Evolutionary conservation across 2,888 invertebrate species (phyloP).

Genomic region (Leucophenga montana): DNA sequence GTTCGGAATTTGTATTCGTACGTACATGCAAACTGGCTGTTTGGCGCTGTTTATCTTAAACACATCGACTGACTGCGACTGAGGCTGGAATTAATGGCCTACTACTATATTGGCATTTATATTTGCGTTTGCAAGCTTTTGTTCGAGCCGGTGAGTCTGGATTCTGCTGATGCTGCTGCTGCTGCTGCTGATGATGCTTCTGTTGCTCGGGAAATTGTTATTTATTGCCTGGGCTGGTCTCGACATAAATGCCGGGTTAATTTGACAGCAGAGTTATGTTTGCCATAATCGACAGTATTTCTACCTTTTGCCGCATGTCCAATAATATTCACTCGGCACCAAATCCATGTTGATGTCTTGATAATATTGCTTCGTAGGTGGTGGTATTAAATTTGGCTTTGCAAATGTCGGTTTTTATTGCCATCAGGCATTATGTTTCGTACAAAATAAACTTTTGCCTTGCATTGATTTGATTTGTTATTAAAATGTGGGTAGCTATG

Average conservation of each 20-base stretch:
- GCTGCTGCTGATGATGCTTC: neutral
- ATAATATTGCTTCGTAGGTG: neutral
- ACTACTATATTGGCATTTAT: no score
- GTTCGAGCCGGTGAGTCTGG: neutral
- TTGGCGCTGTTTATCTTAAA: constrained; percentile 2
- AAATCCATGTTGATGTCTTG: neutral
- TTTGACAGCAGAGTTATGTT: constrained; percentile 41
- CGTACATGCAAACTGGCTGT: neutral
- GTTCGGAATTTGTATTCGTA: neutral
- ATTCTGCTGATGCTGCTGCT: neutral
- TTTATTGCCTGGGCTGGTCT: constrained; percentile 42
- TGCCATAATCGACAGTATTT: constrained; percentile 17
- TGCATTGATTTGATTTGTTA: no score
- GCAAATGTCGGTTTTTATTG: no score
- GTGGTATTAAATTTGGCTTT: constrained; percentile 3
- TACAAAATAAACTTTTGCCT: no score
- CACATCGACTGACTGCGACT: constrained; percentile 5
- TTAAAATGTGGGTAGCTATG: no score
- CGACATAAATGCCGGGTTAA: constrained; percentile 38
- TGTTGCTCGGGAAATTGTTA: constrained; percentile 39
- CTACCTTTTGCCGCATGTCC: no score
- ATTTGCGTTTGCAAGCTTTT: neutral
- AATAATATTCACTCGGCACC: neutral
- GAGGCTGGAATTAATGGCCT: constrained; percentile 13
- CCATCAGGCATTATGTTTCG: no score